Evolutionary conservation across 2,888 invertebrate species (phyloP).

Genomic region (Linnaemya vulpina): DNA sequence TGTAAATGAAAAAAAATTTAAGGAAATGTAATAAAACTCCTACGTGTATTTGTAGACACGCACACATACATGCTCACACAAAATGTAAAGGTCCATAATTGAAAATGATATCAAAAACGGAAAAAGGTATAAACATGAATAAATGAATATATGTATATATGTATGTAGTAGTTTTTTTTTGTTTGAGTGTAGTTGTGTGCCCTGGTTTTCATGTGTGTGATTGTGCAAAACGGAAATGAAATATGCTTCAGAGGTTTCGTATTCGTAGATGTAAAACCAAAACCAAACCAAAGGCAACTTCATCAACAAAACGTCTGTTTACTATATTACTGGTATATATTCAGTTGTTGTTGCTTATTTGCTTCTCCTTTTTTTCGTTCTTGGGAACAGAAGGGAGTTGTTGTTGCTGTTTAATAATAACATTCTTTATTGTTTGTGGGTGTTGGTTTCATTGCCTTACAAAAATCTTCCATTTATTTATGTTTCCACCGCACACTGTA

Average conservation of each 20-base stretch:
- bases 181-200: not conserved
- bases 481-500: not conserved
- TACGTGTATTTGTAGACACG: not conserved
- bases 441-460: slow-evolving; percentile 60
- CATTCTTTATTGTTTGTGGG: slow-evolving; percentile 62
- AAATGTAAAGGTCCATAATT: slow-evolving; percentile 53
- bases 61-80: no score
- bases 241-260: slow-evolving; percentile 54
- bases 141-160: slow-evolving; percentile 24
- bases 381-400: slow-evolving; percentile 41
- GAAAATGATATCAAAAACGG: slow-evolving; percentile 61
- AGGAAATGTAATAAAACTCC: slow-evolving; percentile 15
- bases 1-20: slow-evolving; percentile 12
- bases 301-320: slow-evolving; percentile 4
- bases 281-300: slow-evolving; percentile 29
- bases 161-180: not conserved
- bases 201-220: not conserved
- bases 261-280: slow-evolving; percentile 23
- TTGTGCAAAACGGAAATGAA: slow-evolving; percentile 56
- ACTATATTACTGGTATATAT: not conserved
- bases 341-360: slow-evolving; percentile 9
- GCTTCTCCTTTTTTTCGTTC: slow-evolving; percentile 20
- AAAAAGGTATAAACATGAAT: slow-evolving; percentile 59
- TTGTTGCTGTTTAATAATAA: slow-evolving; percentile 48
- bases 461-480: slow-evolving; percentile 41